Conservation (phyloP, 2,113 vertebrate genomes). For the Ictalurus punctatus region DNA sequence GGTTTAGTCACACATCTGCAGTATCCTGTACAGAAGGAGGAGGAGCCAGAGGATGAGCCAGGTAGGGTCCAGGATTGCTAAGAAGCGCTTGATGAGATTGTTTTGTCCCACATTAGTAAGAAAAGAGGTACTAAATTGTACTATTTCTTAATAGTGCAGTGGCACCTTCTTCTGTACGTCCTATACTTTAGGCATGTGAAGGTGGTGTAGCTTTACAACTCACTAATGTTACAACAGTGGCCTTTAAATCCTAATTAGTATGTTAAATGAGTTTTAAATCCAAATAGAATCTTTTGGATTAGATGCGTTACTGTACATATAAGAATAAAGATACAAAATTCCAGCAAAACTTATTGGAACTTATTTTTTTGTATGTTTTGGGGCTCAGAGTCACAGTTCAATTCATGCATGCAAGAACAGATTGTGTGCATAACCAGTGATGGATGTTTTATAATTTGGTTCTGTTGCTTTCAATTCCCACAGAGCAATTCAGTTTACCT, state of each 20-base stretch:
- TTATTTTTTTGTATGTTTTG: not conserved
- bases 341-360: not conserved
- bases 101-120: not conserved
- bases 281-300: not conserved
- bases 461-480: constrained; percentile 40
- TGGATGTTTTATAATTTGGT: not conserved
- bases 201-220: not conserved
- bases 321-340: not conserved
- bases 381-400: not conserved
- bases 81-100: not conserved
- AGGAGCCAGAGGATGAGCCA: constrained; percentile 84
- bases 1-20: constrained; percentile 91
- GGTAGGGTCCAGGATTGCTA: constrained; percentile 69
- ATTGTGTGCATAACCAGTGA: not conserved
- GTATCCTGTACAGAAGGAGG: constrained; percentile 83
- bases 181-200: not conserved
- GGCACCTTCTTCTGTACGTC: not conserved
- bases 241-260: not conserved
- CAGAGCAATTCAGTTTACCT: constrained; percentile 76
- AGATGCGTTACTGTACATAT: not conserved
- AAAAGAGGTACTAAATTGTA: not conserved
- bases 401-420: not conserved
- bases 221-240: not conserved
- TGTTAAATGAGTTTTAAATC: constrained; percentile 1
- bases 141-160: not conserved